Evolutionary conservation across 2,888 invertebrate species (phyloP).

Genomic region (Aquatica leii): DNA sequence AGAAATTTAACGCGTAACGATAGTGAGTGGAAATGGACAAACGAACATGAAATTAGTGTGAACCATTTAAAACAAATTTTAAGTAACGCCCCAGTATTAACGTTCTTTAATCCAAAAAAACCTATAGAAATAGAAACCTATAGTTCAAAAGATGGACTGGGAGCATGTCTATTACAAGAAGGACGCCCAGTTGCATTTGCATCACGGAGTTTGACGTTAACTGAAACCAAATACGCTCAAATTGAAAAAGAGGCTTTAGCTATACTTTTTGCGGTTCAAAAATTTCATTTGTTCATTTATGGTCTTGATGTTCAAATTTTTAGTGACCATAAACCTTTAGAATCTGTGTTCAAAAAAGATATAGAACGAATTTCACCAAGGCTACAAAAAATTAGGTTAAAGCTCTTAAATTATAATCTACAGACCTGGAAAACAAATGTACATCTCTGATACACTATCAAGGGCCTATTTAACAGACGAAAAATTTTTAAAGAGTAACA

Average conservation of each 20-base stretch:
- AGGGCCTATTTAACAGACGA: not conserved
- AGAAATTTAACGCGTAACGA: not conserved
- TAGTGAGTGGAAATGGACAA: conserved; percentile 29
- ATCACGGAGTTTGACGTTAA: not conserved
- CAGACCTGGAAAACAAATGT: conserved; percentile 4
- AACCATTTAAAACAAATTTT: conserved; percentile 39
- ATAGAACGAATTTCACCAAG: not conserved
- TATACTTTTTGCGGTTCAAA: not conserved
- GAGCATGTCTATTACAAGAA: not conserved
- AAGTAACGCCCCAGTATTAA: conserved; percentile 42
- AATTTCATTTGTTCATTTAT: not conserved
- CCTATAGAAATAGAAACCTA: not conserved
- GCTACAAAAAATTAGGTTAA: not conserved
- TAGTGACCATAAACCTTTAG: conserved; percentile 4
- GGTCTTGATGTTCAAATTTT: not conserved
- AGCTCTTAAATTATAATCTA: conserved; percentile 1
- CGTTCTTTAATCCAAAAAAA: not conserved
- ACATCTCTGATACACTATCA: not conserved
- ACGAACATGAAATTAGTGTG: conserved; percentile 38
- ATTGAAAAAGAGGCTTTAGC: conserved; percentile 4
- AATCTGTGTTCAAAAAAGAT: not conserved
- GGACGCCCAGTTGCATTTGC: not conserved
- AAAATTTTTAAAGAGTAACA: not conserved
- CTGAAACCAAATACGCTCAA: not conserved
- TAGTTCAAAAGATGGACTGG: not conserved